Evolutionary conservation across 2,888 invertebrate genomes (phyloP).

Genomic region (Liodrosophila aerea): DNA sequence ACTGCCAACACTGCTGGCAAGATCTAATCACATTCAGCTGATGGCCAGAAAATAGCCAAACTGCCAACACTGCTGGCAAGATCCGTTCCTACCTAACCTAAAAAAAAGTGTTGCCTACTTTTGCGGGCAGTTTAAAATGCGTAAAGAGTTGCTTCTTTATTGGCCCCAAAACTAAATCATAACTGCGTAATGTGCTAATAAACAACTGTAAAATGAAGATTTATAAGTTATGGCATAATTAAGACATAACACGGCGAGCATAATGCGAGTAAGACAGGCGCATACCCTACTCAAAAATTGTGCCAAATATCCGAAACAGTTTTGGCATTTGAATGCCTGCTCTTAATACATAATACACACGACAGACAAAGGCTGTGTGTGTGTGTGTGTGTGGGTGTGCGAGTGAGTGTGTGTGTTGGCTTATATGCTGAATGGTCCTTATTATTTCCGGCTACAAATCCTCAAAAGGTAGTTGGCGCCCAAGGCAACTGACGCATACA

Average conservation of each 20-base stretch:
- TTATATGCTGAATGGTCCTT: constrained; percentile 31
- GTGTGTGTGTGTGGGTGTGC: neutral
- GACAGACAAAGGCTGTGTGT: constrained; percentile 9
- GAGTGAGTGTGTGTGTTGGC: neutral
- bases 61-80: too few species aligned
- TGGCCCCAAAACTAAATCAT: constrained; percentile 10
- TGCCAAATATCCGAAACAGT: constrained; percentile 24
- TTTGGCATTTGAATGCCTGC: constrained; percentile 43
- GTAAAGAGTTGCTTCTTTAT: neutral
- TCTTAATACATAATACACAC: constrained; percentile 36
- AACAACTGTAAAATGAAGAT: constrained; percentile 25
- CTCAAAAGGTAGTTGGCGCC: constrained; percentile 38
- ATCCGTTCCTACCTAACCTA: neutral
- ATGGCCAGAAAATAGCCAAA: too few species aligned
- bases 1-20: too few species aligned
- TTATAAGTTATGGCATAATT: constrained; percentile 27
- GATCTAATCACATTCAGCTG: too few species aligned
- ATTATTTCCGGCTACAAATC: constrained; percentile 43
- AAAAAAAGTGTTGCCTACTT: constrained; percentile 18
- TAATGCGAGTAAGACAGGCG: constrained; percentile 19
- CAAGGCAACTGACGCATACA: constrained; percentile 45
- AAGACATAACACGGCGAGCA: constrained; percentile 18
- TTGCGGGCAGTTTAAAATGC: constrained; percentile 4
- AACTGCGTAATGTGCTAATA: constrained; percentile 17
- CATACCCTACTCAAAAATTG: constrained; percentile 32